These are phyloP conservation scores for Mylabris sibirica DNA, from an alignment of 2,888 invertebrate species.

Conservation along the genomic window DNA sequence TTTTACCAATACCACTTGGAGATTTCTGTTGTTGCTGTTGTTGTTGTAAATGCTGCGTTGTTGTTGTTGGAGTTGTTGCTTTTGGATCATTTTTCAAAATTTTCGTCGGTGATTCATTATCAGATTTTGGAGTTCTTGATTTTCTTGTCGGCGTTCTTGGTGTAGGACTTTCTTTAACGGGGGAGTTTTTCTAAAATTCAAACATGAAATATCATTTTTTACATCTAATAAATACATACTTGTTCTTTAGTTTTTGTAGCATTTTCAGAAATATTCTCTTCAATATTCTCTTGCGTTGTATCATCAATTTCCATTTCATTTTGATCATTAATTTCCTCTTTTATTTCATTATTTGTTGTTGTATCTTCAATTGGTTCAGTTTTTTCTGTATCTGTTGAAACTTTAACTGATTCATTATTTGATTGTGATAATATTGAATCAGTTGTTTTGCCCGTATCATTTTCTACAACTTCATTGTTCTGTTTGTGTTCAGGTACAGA, in stretches of 20 bases:
- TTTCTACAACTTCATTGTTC: conserved; percentile 14
- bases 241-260: conserved; percentile 7
- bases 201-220: conserved; percentile 28
- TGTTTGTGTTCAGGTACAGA: conserved; percentile 11
- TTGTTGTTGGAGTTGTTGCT: conserved; percentile 52
- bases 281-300: neutral
- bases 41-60: no score
- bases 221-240: neutral
- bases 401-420: neutral
- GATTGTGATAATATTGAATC: conserved; percentile 7
- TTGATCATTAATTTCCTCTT: neutral
- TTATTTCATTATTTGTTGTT: neutral
- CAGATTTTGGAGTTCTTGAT: conserved; percentile 61
- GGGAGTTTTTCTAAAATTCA: conserved; percentile 54
- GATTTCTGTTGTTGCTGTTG: conserved; percentile 52
- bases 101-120: conserved; percentile 55
- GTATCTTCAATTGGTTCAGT: neutral
- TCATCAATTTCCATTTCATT: neutral
- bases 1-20: conserved; percentile 54
- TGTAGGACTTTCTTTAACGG: conserved; percentile 66
- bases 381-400: neutral
- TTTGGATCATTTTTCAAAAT: conserved; percentile 48
- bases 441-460: neutral
- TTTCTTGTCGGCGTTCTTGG: conserved; percentile 65
- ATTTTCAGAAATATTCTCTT: neutral